These are phyloP conservation scores for Orthonyx spaldingii DNA, from an alignment of 2,113 vertebrate genomes.

Conservation along the genomic window DNA sequence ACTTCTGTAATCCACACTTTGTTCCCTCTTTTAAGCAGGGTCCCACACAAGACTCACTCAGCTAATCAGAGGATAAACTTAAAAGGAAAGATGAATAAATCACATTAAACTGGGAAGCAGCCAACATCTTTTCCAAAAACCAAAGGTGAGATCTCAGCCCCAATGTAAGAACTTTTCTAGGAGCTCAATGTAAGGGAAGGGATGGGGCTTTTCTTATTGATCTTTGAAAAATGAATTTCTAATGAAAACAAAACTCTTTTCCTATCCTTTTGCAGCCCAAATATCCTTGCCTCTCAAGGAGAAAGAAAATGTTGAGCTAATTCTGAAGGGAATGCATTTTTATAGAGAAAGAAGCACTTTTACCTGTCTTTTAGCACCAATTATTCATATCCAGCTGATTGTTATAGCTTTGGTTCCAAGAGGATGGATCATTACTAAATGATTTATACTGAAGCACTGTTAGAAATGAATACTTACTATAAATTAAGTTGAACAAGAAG, in stretches of 20 bases:
- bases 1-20: background rate
- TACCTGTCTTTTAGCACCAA: background rate
- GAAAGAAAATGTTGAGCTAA: background rate
- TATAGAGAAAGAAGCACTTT: background rate
- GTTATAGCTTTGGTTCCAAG: background rate
- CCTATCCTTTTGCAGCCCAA: background rate
- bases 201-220: background rate
- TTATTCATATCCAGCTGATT: background rate
- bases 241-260: slow-evolving; percentile 28
- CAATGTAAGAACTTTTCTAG: background rate
- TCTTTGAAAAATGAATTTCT: background rate
- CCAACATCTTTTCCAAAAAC: background rate
- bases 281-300: background rate
- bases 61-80: background rate
- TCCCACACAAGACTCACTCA: background rate
- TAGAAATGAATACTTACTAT: background rate
- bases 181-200: background rate
- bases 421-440: background rate
- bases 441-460: background rate
- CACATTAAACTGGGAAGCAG: background rate
- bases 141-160: background rate
- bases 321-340: background rate
- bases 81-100: background rate
- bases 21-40: background rate
- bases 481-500: background rate